These are phyloP conservation scores for Leistus spinibarbis DNA, from an alignment of 2,888 invertebrate genomes.

Conservation along the genomic window DNA sequence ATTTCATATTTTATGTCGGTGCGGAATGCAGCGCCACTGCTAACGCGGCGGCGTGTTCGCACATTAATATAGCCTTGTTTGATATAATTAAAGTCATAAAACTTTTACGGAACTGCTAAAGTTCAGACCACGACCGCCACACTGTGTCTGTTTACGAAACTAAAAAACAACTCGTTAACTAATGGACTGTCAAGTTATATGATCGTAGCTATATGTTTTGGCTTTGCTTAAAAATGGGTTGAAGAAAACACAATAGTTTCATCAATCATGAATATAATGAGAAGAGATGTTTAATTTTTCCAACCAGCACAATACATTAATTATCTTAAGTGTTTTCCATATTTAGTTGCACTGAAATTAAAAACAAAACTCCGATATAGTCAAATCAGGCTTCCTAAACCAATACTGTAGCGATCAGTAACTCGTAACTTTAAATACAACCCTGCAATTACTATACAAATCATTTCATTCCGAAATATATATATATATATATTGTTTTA, in stretches of 20 bases:
- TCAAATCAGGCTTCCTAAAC: too few relatives aligned
- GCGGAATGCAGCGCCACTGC: conserved; percentile 27
- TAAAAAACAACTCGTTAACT: conserved; percentile 26
- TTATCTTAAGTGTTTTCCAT: too few relatives aligned
- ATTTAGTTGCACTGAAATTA: too few relatives aligned
- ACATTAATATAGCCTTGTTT: conserved; percentile 38
- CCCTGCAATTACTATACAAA: too few relatives aligned
- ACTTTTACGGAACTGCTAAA: conserved; percentile 34
- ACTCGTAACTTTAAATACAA: too few relatives aligned
- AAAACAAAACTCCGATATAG: too few relatives aligned
- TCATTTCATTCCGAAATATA: not conserved
- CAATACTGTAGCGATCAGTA: too few relatives aligned
- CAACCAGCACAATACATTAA: too few relatives aligned
- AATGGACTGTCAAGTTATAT: conserved; percentile 34
- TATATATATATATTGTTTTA: not conserved
- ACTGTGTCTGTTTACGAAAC: conserved; percentile 11
- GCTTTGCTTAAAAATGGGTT: not conserved
- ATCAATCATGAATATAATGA: not conserved
- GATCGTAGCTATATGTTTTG: conserved; percentile 4
- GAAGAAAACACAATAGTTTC: not conserved
- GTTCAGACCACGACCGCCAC: conserved; percentile 1
- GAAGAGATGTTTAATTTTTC: too few relatives aligned
- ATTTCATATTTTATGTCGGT: conserved; percentile 38
- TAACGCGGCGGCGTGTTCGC: not conserved
- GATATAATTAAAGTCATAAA: conserved; percentile 40